Conservation (phyloP, 2,888 invertebrate species). For the Calameuta idolon region DNA sequence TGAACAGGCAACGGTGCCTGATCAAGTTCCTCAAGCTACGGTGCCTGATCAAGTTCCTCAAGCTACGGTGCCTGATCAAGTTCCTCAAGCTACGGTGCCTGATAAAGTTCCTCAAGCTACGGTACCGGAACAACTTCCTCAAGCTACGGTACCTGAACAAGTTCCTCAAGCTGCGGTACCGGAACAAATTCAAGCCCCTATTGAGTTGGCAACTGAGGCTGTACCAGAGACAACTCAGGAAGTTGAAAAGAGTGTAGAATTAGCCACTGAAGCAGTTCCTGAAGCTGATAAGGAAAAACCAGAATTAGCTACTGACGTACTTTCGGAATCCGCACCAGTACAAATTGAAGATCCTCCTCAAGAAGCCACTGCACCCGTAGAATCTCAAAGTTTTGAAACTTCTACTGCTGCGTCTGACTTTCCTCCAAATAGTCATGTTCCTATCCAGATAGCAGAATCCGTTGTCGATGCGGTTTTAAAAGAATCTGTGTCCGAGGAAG, state of each 20-base stretch:
- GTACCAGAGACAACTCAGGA: not conserved
- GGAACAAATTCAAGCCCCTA: not conserved
- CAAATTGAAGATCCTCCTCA: conserved; percentile 7
- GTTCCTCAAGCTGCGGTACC: not conserved
- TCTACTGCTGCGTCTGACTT: conserved; percentile 24
- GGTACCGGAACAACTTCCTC: not conserved
- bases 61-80: not conserved
- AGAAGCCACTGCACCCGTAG: conserved; percentile 8
- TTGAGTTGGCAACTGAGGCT: not conserved
- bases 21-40: no score
- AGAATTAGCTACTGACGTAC: conserved; percentile 1
- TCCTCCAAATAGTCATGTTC: conserved; percentile 48
- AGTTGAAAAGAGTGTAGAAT: not conserved
- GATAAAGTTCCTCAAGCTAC: conserved; percentile 3
- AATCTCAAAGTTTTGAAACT: not conserved
- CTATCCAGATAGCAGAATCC: conserved; percentile 62
- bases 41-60: not conserved
- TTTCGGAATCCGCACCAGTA: not conserved
- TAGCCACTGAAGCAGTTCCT: conserved; percentile 8
- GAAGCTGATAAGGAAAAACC: conserved; percentile 9
- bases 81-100: not conserved
- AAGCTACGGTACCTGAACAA: no score
- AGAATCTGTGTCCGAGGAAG: conserved; percentile 53
- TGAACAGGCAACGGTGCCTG: conserved; percentile 16
- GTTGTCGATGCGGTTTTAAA: conserved; percentile 59